A percentile compares a stretch with the other conserved stretches of the same genome.
phyloP scores from a whole-genome alignment of 2,888 invertebrate species.

The Apamea sordens region DNA sequence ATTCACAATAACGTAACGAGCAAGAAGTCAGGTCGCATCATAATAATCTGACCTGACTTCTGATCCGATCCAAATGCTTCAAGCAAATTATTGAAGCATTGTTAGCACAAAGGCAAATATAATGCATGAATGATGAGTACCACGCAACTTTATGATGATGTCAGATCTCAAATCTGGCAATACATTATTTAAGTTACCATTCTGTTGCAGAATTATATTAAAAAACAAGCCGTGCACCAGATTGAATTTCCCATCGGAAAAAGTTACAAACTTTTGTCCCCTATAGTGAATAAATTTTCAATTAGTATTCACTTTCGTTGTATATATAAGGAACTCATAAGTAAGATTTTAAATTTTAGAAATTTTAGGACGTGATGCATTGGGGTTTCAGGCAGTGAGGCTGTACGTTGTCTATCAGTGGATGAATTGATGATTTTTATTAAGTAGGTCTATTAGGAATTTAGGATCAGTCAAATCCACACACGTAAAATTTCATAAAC shows the following conservation, averaged over 20 bases:
- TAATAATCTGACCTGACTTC: slow-evolving; percentile 50
- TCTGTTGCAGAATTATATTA: not conserved
- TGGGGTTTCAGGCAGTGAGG: not conserved
- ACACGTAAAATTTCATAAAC: slow-evolving; percentile 1
- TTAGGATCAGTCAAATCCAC: not conserved
- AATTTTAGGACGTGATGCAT: not conserved
- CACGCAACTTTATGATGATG: not conserved
- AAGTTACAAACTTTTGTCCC: not conserved
- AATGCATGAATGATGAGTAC: slow-evolving; percentile 19
- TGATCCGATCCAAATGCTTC: slow-evolving; percentile 39
- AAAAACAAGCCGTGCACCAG: not conserved
- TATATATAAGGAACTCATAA: not conserved
- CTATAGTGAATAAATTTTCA: not conserved
- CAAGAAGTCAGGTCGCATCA: slow-evolving; percentile 38
- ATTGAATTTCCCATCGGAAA: not conserved
- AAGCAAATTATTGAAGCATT: slow-evolving; percentile 37
- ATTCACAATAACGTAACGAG: slow-evolving; percentile 42
- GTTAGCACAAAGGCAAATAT: slow-evolving; percentile 1
- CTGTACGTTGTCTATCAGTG: not conserved
- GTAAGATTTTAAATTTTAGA: not conserved
- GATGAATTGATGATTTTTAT: not conserved
- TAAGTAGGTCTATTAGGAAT: not conserved
- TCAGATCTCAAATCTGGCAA: slow-evolving; percentile 6
- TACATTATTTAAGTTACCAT: not conserved
- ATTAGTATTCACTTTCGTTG: not conserved